Base-by-base conservation (phyloP, 2,888 invertebrate species). In the Hipparchia semele region DNA sequence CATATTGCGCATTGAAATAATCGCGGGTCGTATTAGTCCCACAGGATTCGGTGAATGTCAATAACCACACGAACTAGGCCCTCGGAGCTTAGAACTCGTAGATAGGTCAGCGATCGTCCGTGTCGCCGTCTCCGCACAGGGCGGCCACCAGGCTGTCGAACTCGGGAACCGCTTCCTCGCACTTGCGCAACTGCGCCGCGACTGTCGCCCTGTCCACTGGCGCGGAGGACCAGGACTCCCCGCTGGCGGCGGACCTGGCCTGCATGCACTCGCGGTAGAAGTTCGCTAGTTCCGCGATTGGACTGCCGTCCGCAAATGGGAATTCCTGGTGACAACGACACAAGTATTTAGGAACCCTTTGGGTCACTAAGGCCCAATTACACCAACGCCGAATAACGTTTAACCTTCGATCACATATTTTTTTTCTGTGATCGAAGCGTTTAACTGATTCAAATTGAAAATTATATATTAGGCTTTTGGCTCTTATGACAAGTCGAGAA, bases 211-310 rank as follows among this genome's bases (percentile, higher is more conserved):
- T 46, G 10, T 54, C 69, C 1, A 9, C 46, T 2, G 78, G 79
- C 0, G 86, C 80, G 0, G 13, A 85, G 84, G 13, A 82, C 64
- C 88, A 88, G 0, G 86, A 79, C 88, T 90, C 89, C 54, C 88
- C 89, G 71, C 87, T 87, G 72, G 87, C 88, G 46, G 85, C 84
- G 0, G 89, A 87, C 1, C 88, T 90, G 7, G 97, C 97, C 79
- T 95, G 95, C 83, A 97, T 95, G 88, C 97, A 97, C 83, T 97
- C 97, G 53, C 96, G 95, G 90, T 97, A 97, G 90, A 98, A 97
- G 76, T 95, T 95, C 0, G 97, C 96, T 76, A 98, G 92, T 82
- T 98, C 97, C 62, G 95, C 95, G 81, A 96, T 96, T 0, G 95
- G 95, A 80, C 95, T 96, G 74, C 95, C 95, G 76, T 95, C 96